Evolutionary conservation across 2,888 invertebrate genomes (phyloP).

Genomic region (Brenthis daphne): DNA sequence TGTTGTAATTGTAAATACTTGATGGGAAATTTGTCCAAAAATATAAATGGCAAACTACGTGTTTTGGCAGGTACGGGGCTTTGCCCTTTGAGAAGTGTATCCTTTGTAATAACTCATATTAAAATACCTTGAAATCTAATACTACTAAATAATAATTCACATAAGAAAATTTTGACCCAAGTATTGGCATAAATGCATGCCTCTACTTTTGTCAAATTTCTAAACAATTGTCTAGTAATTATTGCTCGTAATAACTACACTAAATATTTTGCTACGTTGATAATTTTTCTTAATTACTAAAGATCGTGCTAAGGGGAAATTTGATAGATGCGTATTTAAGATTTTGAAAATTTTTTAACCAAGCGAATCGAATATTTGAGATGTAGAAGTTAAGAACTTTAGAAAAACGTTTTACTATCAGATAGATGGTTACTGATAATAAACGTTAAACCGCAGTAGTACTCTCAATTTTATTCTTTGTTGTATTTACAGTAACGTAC

Average conservation of each 20-base stretch:
- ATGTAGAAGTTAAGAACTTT: neutral
- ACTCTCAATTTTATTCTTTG: neutral
- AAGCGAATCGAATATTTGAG: conserved; percentile 2
- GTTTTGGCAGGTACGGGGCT: conserved; percentile 26
- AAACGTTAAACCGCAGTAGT: neutral
- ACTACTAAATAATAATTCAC: conserved; percentile 9
- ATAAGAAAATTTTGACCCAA: conserved; percentile 62
- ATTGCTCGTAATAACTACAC: conserved; percentile 73
- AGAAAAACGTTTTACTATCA: neutral
- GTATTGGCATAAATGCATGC: conserved; percentile 43
- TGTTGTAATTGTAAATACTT: conserved; percentile 9
- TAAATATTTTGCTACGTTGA: conserved; percentile 23
- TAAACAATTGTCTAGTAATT: conserved; percentile 71
- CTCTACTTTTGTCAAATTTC: conserved; percentile 53
- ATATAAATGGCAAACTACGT: conserved; percentile 49
- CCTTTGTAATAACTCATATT: conserved; percentile 2
- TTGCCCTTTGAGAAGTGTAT: conserved; percentile 7
- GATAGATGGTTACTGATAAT: too few species aligned
- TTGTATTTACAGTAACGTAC: neutral
- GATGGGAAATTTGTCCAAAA: conserved; percentile 49
- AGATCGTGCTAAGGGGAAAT: conserved; percentile 9
- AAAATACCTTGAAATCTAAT: conserved; percentile 11
- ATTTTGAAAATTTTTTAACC: neutral
- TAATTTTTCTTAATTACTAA: conserved; percentile 6
- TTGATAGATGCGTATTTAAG: neutral